phyloP scores from a whole-genome alignment of 2,797 vertebrate genomes.

The Spatula clypeata region DNA sequence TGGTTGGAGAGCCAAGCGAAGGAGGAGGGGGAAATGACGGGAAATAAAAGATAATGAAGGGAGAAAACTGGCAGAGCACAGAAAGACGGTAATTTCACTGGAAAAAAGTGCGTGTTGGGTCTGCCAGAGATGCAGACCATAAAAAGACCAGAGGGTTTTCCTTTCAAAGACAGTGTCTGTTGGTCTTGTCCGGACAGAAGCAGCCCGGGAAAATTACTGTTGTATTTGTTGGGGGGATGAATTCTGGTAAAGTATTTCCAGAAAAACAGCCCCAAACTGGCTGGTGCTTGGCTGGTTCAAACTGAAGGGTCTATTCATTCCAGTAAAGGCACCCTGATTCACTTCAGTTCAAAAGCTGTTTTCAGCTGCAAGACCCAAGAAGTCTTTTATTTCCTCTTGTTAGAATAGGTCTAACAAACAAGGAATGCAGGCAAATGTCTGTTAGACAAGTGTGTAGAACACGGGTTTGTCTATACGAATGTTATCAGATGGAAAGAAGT shows the following conservation, averaged over 20 bases:
- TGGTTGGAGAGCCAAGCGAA: not conserved
- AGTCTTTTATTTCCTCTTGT: slow-evolving; percentile 30
- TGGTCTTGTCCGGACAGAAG: not conserved
- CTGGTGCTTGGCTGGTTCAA: not conserved
- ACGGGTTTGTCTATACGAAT: not conserved
- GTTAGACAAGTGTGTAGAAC: not conserved
- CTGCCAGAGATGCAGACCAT: not conserved
- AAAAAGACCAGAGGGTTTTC: not conserved
- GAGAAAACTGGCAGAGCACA: not conserved
- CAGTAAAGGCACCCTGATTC: not conserved
- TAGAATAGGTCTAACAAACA: not conserved
- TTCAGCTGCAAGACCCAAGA: not conserved
- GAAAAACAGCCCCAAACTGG: not conserved
- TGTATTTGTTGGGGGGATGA: not conserved
- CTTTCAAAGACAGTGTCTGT: not conserved
- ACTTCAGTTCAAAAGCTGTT: not conserved
- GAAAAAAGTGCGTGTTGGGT: not conserved
- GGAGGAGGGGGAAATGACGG: not conserved
- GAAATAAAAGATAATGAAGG: not conserved
- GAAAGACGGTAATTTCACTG: not conserved
- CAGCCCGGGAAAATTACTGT: not conserved
- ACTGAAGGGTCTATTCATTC: not conserved
- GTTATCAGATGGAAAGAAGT: not conserved
- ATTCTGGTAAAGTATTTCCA: not conserved
- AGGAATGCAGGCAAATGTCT: not conserved